Evolutionary conservation across 2,113 vertebrate genomes (phyloP).

Genomic region (Paramormyrops kingsleyae): DNA sequence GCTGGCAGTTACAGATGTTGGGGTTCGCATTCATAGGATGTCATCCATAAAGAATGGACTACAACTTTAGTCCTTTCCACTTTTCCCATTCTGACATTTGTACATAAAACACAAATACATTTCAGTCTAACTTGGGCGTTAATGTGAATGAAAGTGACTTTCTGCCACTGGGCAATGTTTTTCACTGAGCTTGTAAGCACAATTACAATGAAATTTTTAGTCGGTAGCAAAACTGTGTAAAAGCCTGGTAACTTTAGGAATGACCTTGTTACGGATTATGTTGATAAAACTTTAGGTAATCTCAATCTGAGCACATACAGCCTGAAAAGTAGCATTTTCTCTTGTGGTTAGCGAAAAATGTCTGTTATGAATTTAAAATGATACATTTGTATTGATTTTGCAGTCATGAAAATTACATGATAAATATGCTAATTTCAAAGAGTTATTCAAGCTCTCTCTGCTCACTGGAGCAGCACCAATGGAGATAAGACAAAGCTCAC

Average conservation of each 20-base stretch:
- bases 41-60: neutral
- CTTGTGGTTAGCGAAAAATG: neutral
- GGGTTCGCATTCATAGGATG: neutral
- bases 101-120: neutral
- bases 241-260: neutral
- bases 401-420: conserved; percentile 12
- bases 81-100: neutral
- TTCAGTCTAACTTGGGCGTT: neutral
- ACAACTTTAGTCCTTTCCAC: neutral
- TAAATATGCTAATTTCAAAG: conserved; percentile 16
- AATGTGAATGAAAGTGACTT: neutral
- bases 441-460: neutral
- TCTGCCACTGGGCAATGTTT: neutral
- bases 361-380: neutral
- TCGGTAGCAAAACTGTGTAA: neutral
- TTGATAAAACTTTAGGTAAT: neutral
- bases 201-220: neutral
- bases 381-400: neutral
- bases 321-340: neutral
- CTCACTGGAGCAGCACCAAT: neutral
- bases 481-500: neutral
- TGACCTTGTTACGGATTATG: neutral
- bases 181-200: neutral
- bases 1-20: neutral
- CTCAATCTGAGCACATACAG: neutral